Evolutionary conservation across 1,140 invertebrate species (phyloP), one percentile per base, ranked within the genome.

Genomic region (Bicyclus anynana): DNA sequence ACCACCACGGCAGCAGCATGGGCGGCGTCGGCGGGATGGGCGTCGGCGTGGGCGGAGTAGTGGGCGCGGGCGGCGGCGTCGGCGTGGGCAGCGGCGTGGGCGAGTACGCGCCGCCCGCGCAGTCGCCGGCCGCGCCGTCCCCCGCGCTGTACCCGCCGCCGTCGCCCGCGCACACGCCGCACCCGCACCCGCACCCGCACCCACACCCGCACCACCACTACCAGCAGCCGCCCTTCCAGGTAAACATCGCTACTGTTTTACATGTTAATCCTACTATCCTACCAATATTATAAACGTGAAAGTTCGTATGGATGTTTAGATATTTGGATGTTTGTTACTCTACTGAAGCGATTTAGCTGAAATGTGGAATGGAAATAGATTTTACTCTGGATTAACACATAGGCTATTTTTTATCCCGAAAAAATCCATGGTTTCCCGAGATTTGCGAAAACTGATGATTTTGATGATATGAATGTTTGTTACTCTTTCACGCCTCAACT

Each of bases 91-190:
- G 62, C 46, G 68, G 64, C 42, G 69, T 59, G 65, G 74, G 54
- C 49, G 67, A 51, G 44, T 80, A 79, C 74, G 80, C 84, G 68
- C 78, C 82, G 16, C 77, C 78, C 40, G 74, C 83, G 42, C 78
- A 79, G 3, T 80, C 80, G n/a, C 79, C 76, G n/a, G 72, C 77
- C 4, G 77, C 81, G 56, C 71, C 76, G 9, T 77, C 79, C 5
- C 81, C 79, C 67, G 77, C 79, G 63, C 75, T 82, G 2, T 82
- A 84, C 71, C 81, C 77, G 69, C 84, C 87, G 59, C 87, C 87
- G 17, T 87, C 84, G 56, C 78, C 84, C 61, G 78, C 79, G 65
- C 81, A 80, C 77, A 79, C 81, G 66, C 80, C 77, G 58, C 80
- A 80, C 65, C 78, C 78, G 18, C 80, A 78, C 65, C 82, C 72